Evolutionary conservation across 2,797 vertebrate species (phyloP).

Genomic region (Fringilla coelebs): DNA sequence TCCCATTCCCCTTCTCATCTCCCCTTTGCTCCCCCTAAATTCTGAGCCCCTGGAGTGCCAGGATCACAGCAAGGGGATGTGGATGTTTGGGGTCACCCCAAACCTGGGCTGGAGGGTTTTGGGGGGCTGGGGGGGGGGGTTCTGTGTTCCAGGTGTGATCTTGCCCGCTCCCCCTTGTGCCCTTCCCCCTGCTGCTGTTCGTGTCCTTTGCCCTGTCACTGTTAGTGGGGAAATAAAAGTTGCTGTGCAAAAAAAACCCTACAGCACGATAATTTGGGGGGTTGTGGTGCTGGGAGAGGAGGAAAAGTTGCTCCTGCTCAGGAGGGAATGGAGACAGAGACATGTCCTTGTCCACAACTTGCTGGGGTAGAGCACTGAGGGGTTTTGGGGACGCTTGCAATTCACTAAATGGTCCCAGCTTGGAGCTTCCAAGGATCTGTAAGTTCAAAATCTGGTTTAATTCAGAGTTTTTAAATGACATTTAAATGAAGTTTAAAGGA

Average conservation of each 20-base stretch:
- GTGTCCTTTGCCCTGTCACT: neutral
- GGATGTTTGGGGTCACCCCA: neutral
- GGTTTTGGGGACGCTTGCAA: neutral
- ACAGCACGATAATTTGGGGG: accelerated
- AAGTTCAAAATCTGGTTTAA: neutral
- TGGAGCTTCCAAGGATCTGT: neutral
- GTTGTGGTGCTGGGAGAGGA: neutral
- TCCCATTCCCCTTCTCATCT: neutral
- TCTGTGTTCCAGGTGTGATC: neutral
- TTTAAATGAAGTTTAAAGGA: neutral
- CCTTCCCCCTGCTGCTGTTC: neutral
- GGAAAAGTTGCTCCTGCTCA: neutral
- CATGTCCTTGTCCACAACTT: neutral
- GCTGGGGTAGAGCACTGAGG: neutral
- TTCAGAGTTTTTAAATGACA: neutral
- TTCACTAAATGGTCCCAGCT: neutral
- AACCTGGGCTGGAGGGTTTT: too few species aligned
- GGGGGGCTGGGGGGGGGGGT: neutral
- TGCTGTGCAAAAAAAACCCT: neutral
- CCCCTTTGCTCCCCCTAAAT: neutral
- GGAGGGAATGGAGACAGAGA: too few species aligned
- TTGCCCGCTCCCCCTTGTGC: neutral
- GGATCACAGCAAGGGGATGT: neutral
- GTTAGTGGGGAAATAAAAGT: slow-evolving; percentile 49
- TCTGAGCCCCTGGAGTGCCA: neutral